These are phyloP conservation scores for Myiothlypis chrysogaster DNA, from an alignment of 2,797 vertebrate species.

Conservation along the genomic window DNA sequence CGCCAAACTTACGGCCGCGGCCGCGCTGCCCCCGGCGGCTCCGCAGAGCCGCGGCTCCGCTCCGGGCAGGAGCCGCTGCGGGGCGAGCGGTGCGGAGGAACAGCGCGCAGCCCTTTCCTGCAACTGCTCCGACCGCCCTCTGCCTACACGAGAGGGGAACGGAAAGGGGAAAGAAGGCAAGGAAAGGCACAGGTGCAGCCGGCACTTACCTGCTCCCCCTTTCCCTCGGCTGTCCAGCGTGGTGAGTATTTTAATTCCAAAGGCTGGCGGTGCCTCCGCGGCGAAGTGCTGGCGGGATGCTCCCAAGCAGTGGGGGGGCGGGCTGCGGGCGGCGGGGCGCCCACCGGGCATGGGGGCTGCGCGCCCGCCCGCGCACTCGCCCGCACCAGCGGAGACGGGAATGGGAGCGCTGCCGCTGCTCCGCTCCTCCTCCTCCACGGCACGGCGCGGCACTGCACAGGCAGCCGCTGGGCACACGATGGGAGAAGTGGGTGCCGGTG, in stretches of 20 bases:
- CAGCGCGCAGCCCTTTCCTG: neutral
- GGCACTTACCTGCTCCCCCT: conserved; percentile 46
- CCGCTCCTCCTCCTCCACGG: neutral
- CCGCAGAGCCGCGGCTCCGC: neutral
- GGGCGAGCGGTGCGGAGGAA: neutral
- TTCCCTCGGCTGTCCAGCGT: neutral
- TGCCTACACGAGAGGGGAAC: neutral
- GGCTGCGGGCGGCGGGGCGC: conserved; percentile 2
- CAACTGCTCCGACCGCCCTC: conserved; percentile 2
- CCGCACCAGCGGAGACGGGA: neutral
- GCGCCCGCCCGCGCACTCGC: neutral
- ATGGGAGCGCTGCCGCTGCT: neutral
- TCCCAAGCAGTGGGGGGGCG: neutral
- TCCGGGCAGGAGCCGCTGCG: neutral
- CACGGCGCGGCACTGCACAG: neutral
- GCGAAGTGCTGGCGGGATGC: conserved; percentile 25
- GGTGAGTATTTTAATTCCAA: conserved; percentile 55
- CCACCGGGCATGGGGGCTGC: conserved; percentile 14
- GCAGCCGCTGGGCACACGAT: neutral
- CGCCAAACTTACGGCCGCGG: neutral
- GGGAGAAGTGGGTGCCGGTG: conserved; percentile 10
- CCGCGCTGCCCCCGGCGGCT: neutral
- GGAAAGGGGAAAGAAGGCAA: neutral
- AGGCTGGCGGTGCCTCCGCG: neutral
- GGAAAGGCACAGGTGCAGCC: neutral